A percentile compares a stretch with the other conserved stretches of the same genome.
Conservation (phyloP, 2,113 vertebrate genomes). For the Tragelaphus buxtoni region DNA sequence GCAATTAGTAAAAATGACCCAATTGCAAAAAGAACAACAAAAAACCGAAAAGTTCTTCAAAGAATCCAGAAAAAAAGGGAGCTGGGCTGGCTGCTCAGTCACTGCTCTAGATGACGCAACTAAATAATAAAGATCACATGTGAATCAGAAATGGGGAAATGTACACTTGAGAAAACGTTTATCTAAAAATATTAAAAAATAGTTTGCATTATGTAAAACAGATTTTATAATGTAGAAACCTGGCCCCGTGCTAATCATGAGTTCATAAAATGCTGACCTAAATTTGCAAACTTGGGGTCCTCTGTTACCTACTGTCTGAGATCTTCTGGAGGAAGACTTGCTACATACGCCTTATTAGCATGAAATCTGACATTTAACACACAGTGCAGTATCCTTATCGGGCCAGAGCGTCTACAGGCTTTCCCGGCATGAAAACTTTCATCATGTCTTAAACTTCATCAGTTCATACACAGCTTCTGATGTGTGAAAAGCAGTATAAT, state of each 20-base stretch:
- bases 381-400: background rate
- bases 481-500: accelerated
- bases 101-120: background rate
- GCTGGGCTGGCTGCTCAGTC: background rate
- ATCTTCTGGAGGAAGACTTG: background rate
- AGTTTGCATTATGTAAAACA: slow-evolving; percentile 36
- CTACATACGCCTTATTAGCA: background rate
- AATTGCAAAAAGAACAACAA: background rate
- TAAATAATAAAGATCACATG: slow-evolving; percentile 12
- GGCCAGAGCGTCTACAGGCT: background rate
- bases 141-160: slow-evolving; percentile 3
- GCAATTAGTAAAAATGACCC: slow-evolving; percentile 19
- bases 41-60: slow-evolving; percentile 10
- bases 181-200: slow-evolving; percentile 12
- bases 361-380: background rate
- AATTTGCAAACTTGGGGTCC: background rate
- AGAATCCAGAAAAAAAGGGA: background rate
- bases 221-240: slow-evolving; percentile 7
- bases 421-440: background rate
- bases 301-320: background rate
- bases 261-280: background rate
- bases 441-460: background rate
- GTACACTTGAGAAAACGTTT: slow-evolving; percentile 18
- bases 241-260: background rate
- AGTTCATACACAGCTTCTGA: background rate